phyloP scores from a whole-genome alignment of 2,797 vertebrate genomes.

The Glyptemys insculpta region DNA sequence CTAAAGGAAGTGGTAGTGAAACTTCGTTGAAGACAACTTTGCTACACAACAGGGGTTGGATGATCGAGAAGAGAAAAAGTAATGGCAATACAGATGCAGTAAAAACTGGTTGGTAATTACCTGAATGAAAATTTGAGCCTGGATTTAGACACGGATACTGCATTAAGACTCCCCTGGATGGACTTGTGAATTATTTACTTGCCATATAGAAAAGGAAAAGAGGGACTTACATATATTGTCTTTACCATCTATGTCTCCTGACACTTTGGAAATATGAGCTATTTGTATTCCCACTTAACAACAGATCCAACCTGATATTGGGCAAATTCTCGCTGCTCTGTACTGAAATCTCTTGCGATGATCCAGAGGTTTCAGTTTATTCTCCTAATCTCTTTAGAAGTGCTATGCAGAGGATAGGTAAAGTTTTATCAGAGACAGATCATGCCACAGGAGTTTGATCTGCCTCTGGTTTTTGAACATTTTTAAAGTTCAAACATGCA shows the following conservation, averaged over 20 bases:
- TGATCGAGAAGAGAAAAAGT: neutral
- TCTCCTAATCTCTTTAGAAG: neutral
- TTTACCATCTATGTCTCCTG: neutral
- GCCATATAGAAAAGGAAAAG: neutral
- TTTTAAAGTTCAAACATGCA: neutral
- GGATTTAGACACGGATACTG: neutral
- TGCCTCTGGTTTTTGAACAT: neutral
- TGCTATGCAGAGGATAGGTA: neutral
- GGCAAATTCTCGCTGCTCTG: neutral
- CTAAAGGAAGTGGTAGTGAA: neutral
- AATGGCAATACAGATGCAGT: neutral
- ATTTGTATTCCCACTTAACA: neutral
- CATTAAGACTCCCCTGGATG: neutral
- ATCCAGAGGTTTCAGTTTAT: neutral
- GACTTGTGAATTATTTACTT: neutral
- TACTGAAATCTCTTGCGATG: neutral
- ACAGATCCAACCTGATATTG: neutral
- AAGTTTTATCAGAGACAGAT: rapidly evolving
- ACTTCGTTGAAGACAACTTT: neutral
- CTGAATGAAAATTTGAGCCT: neutral
- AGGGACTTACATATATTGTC: neutral
- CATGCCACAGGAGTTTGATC: neutral
- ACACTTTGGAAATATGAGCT: neutral
- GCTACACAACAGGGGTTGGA: neutral
- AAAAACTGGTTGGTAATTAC: neutral